phyloP scores from a whole-genome alignment of 2,888 invertebrate species.

The Caenorhabditis wallacei region DNA sequence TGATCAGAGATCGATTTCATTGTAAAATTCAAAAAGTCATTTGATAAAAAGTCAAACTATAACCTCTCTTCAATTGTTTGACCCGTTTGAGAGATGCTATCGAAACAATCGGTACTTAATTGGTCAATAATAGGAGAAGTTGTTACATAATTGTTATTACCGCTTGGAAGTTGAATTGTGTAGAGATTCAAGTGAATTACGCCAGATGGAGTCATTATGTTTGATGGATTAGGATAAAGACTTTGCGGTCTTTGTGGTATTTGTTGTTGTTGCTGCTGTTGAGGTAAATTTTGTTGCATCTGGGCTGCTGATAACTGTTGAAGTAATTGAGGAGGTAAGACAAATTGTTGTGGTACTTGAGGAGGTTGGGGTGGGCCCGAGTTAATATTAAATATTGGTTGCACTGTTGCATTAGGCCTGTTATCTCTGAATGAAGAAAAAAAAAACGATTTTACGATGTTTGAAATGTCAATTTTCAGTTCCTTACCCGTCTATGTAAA shows the following conservation, averaged over 20 bases:
- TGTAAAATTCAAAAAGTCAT: background rate
- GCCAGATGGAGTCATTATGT: slow-evolving; percentile 48
- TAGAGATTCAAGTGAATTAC: slow-evolving; percentile 53
- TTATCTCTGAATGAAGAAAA: slow-evolving; percentile 49
- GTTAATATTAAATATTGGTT: slow-evolving; percentile 59
- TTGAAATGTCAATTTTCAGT: slow-evolving; percentile 10
- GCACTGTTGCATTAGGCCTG: slow-evolving; percentile 28
- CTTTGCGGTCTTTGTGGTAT: slow-evolving; percentile 25
- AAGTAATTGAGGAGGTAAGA: slow-evolving; percentile 31
- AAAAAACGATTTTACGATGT: slow-evolving; percentile 31
- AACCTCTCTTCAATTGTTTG: slow-evolving; percentile 45
- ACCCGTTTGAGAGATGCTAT: slow-evolving; percentile 52
- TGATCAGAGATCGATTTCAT: slow-evolving; percentile 34
- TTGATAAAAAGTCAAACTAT: slow-evolving; percentile 46
- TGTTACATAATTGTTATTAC: slow-evolving; percentile 24
- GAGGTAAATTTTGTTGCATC: background rate
- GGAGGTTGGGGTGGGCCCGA: slow-evolving; percentile 11
- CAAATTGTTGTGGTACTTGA: slow-evolving; percentile 27
- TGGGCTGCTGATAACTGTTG: slow-evolving; percentile 11
- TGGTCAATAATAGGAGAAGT: slow-evolving; percentile 45
- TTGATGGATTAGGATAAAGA: slow-evolving; percentile 15
- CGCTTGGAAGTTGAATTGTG: slow-evolving; percentile 53
- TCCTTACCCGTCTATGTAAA: slow-evolving; percentile 50
- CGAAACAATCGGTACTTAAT: slow-evolving; percentile 35
- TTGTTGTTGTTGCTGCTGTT: slow-evolving; percentile 13